Evolutionary conservation across 2,113 vertebrate genomes (phyloP).

Genomic region (Condylura cristata): DNA sequence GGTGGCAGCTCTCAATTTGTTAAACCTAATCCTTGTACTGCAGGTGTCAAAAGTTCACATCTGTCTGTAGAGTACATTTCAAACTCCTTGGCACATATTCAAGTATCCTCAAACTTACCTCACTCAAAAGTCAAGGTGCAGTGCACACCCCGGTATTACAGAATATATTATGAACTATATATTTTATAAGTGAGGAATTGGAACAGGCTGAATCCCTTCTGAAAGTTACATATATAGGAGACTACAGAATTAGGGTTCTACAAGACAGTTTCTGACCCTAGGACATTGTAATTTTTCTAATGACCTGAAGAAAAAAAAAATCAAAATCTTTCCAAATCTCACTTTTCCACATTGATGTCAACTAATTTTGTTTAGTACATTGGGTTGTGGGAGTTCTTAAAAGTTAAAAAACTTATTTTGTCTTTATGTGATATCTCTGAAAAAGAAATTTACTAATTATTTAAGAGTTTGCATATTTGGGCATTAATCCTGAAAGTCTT

Average conservation of each 20-base stretch:
- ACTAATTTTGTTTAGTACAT: not conserved
- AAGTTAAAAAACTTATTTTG: not conserved
- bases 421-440: not conserved
- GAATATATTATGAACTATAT: not conserved
- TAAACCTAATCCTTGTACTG: not conserved
- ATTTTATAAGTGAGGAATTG: not conserved
- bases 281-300: not conserved
- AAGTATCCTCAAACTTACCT: not conserved
- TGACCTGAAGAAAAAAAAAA: not conserved
- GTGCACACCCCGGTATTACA: not conserved
- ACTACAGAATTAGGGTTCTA: not conserved
- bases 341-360: not conserved
- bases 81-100: not conserved
- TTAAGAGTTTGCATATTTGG: not conserved
- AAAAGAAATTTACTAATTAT: slow-evolving; percentile 3
- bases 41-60: not conserved
- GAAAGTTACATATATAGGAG: not conserved
- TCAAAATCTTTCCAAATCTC: not conserved
- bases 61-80: not conserved
- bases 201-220: not conserved
- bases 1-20: not conserved
- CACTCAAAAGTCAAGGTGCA: not conserved
- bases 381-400: not conserved
- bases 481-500: slow-evolving; percentile 30
- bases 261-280: not conserved